Evolutionary conservation across 2,113 vertebrate species (phyloP), one percentile per base, ranked within the genome.

Genomic region (human (Homo sapiens)): DNA sequence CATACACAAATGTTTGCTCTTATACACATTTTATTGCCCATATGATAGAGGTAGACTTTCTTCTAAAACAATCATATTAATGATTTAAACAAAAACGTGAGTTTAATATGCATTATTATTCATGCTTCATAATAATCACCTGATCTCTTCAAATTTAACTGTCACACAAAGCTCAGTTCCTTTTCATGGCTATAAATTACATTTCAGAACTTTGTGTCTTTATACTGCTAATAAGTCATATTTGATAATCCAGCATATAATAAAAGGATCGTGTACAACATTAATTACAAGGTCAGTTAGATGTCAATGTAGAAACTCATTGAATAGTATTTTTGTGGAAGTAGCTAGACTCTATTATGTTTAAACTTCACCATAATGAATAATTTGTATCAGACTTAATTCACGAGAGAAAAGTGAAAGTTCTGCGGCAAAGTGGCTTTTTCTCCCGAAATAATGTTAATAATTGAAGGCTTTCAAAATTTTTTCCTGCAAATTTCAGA

Each of bases 171-270:
- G 64, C 55, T 96, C 75, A 82, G 43, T n/a, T 1, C 70, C 94
- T 97, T 98, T 96, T 79, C 73, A 97, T 93, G 80, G 92, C 95
- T 96, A 96, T 95, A 94, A 97, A 97, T 97, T 97, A 25, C 48
- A 95, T 97, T 98, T 93, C 57, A 96, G 86, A 91, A 90, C 52
- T 96, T 75, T 95, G 38, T 84, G 82, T 85, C 59, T 82, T 93
- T 89, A 68, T 94, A 76, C 75, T 95, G 68, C n/a, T 94, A 40
- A 80, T 84, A 98, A 95, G 43, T 92, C 32, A 59, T 27, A 94
- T 88, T 94, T 97, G 96, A 97, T 68, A 59, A 98, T 50, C 16
- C 3, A 3, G 45, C 93, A 98, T 95, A 97, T 57, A 95, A 97
- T 97, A 92, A 85, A 89, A 87, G 70, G 91, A 96, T n/a, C 88